Evolutionary conservation across 1,140 invertebrate species (phyloP), one percentile per base, ranked within the genome.

Genomic region (Drosophila micromelanica): DNA sequence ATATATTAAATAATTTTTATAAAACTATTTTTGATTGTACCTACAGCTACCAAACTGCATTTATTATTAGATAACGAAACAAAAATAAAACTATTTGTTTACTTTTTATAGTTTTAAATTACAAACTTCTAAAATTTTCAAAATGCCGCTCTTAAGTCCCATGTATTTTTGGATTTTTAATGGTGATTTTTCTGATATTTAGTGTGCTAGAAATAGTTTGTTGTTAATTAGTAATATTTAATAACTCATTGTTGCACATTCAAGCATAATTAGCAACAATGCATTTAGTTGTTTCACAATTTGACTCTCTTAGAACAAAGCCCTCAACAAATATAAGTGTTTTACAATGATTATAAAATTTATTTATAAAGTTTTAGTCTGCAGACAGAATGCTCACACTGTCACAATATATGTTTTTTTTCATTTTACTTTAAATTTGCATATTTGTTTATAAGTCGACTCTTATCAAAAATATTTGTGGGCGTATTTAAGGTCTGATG

Each of bases 291-390:
- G 27, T 51, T 35, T 51, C 5, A 12, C 27, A 13, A 17, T 35
- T 52, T 52, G 30, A 52, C 49, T 35, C 49, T 35, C 12, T 52
- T 52, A 35, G 30, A 17, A 12, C 49, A 11, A 35, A 52, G 49
- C 3, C 30, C 1, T 17, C 35, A 9, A 2, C 8, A 15, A 15
- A 7, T 17, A 5, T 0, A 8, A 13, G n/a, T 1, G 2, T 8
- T 8, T 37, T 17, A 52, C 13, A 32, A 11, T 52, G 30, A 17
- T 35, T 35, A 12, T 37, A 35, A 35, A 52, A 35, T 15, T 27
- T 15, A 15, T 9, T 32, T 52, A 35, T 15, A 15, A 51, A 15
- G 27, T 0, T 7, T 35, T 15, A 35, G 27, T 51, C 27, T 15
- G 13, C 38, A 11, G 23, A n/a, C 23, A 6, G 6, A 3, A 48